Conservation (phyloP, 2,797 vertebrate species). For the Sarcoramphus papa region DNA sequence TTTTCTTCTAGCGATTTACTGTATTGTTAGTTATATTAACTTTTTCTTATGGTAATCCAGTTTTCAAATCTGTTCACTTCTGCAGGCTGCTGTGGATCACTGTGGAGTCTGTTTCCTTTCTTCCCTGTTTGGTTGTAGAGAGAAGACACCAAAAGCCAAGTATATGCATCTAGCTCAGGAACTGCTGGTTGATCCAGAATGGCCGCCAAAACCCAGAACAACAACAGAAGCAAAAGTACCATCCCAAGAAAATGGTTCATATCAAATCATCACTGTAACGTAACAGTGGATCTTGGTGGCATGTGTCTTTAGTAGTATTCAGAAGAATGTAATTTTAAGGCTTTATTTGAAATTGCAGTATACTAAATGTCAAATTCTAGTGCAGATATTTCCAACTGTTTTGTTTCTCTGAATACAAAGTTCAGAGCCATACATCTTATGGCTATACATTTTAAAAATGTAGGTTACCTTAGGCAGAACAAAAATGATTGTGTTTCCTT, state of each 20-base stretch:
- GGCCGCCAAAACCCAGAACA: conserved; percentile 96
- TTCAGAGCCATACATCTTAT: background rate
- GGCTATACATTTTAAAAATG: conserved; percentile 49
- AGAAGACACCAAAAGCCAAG: conserved; percentile 86
- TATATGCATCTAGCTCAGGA: conserved; percentile 97
- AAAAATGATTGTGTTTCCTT: conserved; percentile 14
- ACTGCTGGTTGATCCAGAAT: conserved; percentile 91
- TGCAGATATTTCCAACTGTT: conserved; percentile 11
- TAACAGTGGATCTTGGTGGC: conserved; percentile 70
- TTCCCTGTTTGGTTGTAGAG: conserved; percentile 75
- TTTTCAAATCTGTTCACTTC: background rate
- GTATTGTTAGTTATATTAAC: background rate
- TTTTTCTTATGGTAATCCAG: background rate
- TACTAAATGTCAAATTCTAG: conserved; percentile 23
- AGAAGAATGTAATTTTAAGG: conserved; percentile 48
- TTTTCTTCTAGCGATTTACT: background rate
- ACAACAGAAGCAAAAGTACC: conserved; percentile 90
- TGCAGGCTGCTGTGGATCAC: conserved; percentile 78
- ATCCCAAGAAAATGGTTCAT: conserved; percentile 79
- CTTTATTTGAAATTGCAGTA: conserved; percentile 20
- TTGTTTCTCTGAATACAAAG: conserved; percentile 6
- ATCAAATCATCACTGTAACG: conserved; percentile 82
- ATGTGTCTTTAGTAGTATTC: background rate
- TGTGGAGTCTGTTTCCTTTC: conserved; percentile 74
- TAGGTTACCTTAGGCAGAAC: conserved; percentile 27